Evolutionary conservation across 2,888 invertebrate genomes (phyloP), one percentile per base, ranked within the genome.

Genomic region (Petrophora chlorosata): DNA sequence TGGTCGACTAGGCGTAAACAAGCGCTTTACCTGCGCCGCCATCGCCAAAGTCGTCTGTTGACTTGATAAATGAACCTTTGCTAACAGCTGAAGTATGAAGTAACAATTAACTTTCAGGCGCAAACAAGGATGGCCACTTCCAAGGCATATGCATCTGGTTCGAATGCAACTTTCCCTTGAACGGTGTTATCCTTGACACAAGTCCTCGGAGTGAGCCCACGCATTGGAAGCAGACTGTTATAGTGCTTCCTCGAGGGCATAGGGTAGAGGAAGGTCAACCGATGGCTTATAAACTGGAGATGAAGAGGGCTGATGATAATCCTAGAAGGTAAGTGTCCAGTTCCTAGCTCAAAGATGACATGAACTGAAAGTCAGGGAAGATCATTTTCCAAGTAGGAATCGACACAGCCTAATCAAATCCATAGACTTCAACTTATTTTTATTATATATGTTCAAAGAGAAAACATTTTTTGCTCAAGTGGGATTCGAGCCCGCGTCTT

Each of bases 221-320:
- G 0, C 98, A 98, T 85, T 98, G 98, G 98, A 97, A 98, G 72
- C 98, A 98, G 81, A 97, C 97, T 0, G 92, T 97, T 0, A 93
- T 98, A 56, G 92, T 97, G 1, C 80, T 98, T 30, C 97, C 97
- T 0, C 78, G 92, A 12, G 90, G 92, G 43, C 84, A 92, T 13
- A 76, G 85, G 47, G 92, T 93, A 35, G 94, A 87, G 7, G 61
- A 73, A 41, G 91, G 91, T 0, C 92, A 94, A 56, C 95, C 95
- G 0, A 88, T 96, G 29, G 94, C 94, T 10, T 95, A 94, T 78
- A 91, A 93, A 68, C 79, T 96, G 32, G 78, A 86, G 19, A 90
- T 96, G 75, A 91, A 76, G 13, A 91, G 92, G 69, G 89, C 91
- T 32, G 61, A 59, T 5, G 71, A 71, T 7, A 86, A 91, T 68